Conservation (phyloP, 1,140 invertebrate genomes). For the Drosophila nikananu region DNA sequence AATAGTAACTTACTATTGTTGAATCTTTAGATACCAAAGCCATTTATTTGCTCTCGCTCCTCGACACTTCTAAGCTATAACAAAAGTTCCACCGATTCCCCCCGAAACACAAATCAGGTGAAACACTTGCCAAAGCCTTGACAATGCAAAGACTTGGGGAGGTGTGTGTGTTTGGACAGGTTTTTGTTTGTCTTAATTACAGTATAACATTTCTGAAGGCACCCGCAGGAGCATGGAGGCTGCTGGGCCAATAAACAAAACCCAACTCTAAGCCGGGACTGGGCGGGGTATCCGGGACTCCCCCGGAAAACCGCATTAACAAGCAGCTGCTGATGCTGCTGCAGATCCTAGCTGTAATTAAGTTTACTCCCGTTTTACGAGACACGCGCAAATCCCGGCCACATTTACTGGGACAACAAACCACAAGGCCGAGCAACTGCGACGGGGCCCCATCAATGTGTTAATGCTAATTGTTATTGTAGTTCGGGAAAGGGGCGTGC, state of each 20-base stretch:
- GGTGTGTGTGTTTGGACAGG: background rate
- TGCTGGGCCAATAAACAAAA: constrained; percentile 57
- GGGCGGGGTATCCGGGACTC: background rate
- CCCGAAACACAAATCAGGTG: constrained; percentile 26
- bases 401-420: constrained; percentile 51
- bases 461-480: constrained; percentile 80
- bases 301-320: constrained; percentile 58
- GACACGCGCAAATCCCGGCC: constrained; percentile 49
- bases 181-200: constrained; percentile 58
- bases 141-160: constrained; percentile 16
- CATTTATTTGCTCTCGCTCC: constrained; percentile 3
- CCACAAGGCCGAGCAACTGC: constrained; percentile 20
- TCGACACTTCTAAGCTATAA: constrained; percentile 6
- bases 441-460: constrained; percentile 46
- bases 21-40: background rate
- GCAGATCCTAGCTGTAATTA: constrained; percentile 66
- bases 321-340: constrained; percentile 43
- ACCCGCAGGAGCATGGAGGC: constrained; percentile 29
- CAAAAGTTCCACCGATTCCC: constrained; percentile 3
- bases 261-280: constrained; percentile 19
- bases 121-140: constrained; percentile 12
- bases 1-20: too few species aligned
- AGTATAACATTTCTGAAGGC: constrained; percentile 58
- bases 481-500: constrained; percentile 31
- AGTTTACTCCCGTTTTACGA: constrained; percentile 66